Evolutionary conservation across 2,888 invertebrate species (phyloP).

Genomic region (Trissonchulus sp.): DNA sequence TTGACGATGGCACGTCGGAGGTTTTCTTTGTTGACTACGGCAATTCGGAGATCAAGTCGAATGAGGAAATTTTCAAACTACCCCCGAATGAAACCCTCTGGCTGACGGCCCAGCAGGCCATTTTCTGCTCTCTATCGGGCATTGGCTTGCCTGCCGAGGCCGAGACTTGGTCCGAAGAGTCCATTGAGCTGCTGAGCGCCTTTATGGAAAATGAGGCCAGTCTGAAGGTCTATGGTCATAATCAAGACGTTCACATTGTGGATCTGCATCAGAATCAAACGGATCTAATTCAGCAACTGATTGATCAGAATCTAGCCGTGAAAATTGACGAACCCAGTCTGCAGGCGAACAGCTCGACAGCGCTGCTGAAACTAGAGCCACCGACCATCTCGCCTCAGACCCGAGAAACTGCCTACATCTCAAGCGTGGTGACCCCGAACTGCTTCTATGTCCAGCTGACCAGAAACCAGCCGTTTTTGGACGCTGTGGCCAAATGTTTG

Average conservation of each 20-base stretch:
- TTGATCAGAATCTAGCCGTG: not conserved
- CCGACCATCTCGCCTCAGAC: not conserved
- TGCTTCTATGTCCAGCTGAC: slow-evolving; percentile 22
- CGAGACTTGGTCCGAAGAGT: not conserved
- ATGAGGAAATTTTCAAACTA: not conserved
- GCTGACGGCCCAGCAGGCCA: not conserved
- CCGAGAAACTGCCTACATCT: not conserved
- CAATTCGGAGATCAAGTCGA: not conserved
- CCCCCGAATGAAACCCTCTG: not conserved
- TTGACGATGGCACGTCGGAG: not conserved
- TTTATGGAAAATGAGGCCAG: slow-evolving; percentile 4
- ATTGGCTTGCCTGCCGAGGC: not conserved
- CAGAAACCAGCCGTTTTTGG: not conserved
- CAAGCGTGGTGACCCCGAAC: slow-evolving; percentile 12
- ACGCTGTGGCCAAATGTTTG: not conserved
- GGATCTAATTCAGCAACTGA: not conserved
- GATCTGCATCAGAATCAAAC: not conserved
- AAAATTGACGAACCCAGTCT: not conserved
- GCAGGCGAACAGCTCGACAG: not conserved
- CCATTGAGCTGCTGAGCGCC: slow-evolving; percentile 7
- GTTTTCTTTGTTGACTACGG: slow-evolving; percentile 15
- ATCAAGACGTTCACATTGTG: not conserved
- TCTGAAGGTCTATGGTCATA: not conserved
- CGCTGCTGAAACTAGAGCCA: not conserved
- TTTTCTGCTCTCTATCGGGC: not conserved